Base-by-base conservation (phyloP, 2,888 invertebrate species). In the Cheilosia soror region DNA sequence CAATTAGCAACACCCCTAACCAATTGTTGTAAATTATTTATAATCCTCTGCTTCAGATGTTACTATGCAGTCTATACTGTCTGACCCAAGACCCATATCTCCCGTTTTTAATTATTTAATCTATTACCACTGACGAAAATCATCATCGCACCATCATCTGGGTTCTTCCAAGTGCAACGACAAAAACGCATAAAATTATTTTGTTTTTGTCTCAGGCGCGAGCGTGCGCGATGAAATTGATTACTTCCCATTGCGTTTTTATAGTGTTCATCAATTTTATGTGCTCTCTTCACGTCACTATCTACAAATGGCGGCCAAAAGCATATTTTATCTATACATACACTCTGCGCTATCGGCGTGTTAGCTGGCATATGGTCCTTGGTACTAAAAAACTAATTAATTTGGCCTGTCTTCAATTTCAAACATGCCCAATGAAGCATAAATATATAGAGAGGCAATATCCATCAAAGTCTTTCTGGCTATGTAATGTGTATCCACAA, bases 211-310 rank as follows among this genome's bases (percentile, higher is more conserved):
- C 51, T 37, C 66, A 20, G 62, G 62, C 55, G 57, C 57, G 37
- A 55, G 33, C 66, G 40, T 73, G 58, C 71, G 47, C 60, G 7
- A 73, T 25, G 42, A 63, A 83, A 84, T 80, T 76, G 75, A 84
- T 84, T 75, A 27, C 79, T 66, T 84, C 44, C 75, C 66, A 84
- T 75, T 72, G 76, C 57, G 37, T 53, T 79, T 84, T 73, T 75
- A 71, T 79, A 66, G 58, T 71, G 44, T 60, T 84, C 79, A 76
- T 84, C 75, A 71, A 66, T 84, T 84, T 84, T 58, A 75, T 65
- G 69, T 55, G 72, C 33, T 72, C 73, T 37, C 69, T 53, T n/a
- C 69, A 55, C 40, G 15, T 40, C 62, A 51, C 37, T 40, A 15
- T 55, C 15, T 72, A 47, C 37, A 53, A 31, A 49, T 29, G 53